phyloP scores from a whole-genome alignment of 2,113 vertebrate species.

The Mohoua ochrocephala region DNA sequence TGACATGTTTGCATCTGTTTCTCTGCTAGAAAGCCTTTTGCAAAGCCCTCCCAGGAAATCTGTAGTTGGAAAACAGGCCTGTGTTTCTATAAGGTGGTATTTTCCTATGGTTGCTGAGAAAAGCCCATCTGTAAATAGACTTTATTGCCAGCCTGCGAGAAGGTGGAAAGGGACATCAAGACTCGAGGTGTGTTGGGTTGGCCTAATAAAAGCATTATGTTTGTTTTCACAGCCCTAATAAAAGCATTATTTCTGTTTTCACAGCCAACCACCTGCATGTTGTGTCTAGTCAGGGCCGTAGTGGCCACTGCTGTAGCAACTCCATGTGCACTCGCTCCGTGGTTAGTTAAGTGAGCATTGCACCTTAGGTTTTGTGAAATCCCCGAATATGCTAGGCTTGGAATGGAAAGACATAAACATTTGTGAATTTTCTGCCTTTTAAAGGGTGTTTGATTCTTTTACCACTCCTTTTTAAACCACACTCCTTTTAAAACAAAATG shows the following conservation, averaged over 20 bases:
- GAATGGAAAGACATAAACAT: not conserved
- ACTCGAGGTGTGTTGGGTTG: not conserved
- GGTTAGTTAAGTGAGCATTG: not conserved
- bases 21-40: not conserved
- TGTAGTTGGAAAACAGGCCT: not conserved
- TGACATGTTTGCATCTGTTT: not conserved
- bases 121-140: not conserved
- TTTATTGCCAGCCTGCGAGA: not conserved
- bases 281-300: not conserved
- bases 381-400: rapidly evolving
- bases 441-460: not conserved
- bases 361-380: not conserved
- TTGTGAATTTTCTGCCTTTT: not conserved
- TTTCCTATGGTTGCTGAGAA: not conserved
- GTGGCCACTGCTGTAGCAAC: not conserved
- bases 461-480: too few species aligned
- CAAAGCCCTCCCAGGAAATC: not conserved
- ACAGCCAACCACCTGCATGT: rapidly evolving
- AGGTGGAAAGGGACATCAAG: not conserved
- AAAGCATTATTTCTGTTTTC: not conserved
- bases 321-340: rapidly evolving
- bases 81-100: not conserved
- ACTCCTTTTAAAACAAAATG: not conserved
- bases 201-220: not conserved
- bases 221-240: not conserved